These are phyloP conservation scores for Squalus acanthias DNA, from an alignment of 2,797 vertebrate species.

Conservation along the genomic window DNA sequence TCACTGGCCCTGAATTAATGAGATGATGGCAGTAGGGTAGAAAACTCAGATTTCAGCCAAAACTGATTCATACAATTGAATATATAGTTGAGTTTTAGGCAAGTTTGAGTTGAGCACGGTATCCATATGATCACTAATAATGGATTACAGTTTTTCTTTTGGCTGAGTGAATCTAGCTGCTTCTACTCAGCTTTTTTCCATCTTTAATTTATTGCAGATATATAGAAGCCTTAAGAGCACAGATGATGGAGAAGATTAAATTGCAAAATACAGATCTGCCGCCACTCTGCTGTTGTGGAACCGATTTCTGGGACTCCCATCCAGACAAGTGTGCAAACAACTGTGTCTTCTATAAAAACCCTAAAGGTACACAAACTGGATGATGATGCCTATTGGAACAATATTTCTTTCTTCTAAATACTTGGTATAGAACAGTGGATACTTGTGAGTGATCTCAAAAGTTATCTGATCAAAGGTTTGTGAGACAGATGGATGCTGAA, in stretches of 20 bases:
- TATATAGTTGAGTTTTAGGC: neutral
- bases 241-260: conserved; percentile 67
- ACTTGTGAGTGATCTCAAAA: neutral
- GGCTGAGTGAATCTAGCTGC: neutral
- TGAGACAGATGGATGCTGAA: neutral
- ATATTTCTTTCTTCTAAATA: neutral
- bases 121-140: neutral
- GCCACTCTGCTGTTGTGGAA: conserved; percentile 78
- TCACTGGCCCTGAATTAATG: neutral
- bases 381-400: neutral
- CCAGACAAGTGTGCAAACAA: conserved; percentile 90
- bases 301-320: conserved; percentile 86
- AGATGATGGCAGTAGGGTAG: neutral
- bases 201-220: conserved; percentile 55
- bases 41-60: neutral
- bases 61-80: neutral
- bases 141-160: neutral
- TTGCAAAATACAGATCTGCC: conserved; percentile 65
- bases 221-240: conserved; percentile 62
- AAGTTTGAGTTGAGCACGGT: neutral
- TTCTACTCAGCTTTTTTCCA: neutral
- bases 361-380: conserved; percentile 65
- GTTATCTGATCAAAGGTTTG: neutral
- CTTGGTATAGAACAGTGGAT: neutral
- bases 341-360: conserved; percentile 86